These are phyloP conservation scores for Crocidura indochinensis DNA, from an alignment of 2,797 vertebrate species.

Conservation along the genomic window DNA sequence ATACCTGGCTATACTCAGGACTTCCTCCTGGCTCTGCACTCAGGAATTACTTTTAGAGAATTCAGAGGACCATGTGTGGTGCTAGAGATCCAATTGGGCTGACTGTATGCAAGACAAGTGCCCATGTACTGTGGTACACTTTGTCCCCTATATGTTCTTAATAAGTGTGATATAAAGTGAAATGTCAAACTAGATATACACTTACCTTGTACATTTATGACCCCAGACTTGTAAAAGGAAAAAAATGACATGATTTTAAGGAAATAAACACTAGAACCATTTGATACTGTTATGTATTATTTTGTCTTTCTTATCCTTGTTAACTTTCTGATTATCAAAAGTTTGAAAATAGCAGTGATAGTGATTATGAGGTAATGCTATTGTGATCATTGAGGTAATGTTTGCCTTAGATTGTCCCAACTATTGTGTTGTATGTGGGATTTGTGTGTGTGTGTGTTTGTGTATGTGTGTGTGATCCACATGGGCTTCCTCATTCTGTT, in stretches of 20 bases:
- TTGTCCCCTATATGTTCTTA: not conserved
- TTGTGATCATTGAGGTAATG: not conserved
- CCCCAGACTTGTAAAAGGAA: constrained; percentile 5
- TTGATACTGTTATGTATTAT: not conserved
- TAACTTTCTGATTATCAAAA: not conserved
- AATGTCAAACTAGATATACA: not conserved
- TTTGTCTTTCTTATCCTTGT: not conserved
- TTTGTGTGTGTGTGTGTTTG: too few species aligned
- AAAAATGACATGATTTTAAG: not conserved
- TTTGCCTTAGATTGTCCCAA: not conserved
- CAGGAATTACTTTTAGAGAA: too few species aligned
- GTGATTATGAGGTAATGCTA: not conserved
- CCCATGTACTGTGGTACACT: too few species aligned
- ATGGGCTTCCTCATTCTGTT: not conserved
- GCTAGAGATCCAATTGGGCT: too few species aligned
- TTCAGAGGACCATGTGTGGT: too few species aligned
- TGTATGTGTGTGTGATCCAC: too few species aligned
- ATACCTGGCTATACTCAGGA: too few species aligned
- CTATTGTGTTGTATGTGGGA: too few species aligned
- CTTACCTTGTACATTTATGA: not conserved
- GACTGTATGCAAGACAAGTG: too few species aligned
- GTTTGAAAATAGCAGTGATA: not conserved
- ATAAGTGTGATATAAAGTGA: not conserved
- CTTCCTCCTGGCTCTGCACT: too few species aligned
- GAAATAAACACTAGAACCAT: not conserved